Evolutionary conservation across 2,797 vertebrate species (phyloP).

Genomic region (Gallinago solitaria): DNA sequence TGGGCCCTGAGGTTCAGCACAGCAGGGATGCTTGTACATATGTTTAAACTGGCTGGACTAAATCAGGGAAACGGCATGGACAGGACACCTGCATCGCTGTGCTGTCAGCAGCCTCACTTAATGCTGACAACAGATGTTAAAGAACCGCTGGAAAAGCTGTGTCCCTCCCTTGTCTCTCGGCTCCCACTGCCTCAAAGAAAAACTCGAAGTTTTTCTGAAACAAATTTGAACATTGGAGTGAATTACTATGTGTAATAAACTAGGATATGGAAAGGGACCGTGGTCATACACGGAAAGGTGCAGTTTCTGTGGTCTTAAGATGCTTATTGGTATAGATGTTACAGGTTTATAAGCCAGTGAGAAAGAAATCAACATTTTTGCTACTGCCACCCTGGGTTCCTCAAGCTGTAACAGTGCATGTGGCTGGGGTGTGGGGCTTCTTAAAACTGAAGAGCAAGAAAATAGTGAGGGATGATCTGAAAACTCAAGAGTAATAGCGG

Average conservation of each 20-base stretch:
- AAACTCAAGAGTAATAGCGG: neutral
- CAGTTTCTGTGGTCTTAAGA: neutral
- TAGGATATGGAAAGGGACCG: neutral
- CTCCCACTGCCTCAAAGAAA: neutral
- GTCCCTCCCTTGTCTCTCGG: neutral
- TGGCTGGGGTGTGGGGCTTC: neutral
- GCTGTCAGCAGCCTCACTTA: neutral
- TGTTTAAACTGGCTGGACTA: neutral
- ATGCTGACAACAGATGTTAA: neutral
- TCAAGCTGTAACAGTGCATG: neutral
- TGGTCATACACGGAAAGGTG: neutral
- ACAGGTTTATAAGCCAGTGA: neutral
- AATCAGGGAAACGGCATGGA: neutral
- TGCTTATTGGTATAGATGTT: neutral
- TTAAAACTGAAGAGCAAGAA: neutral
- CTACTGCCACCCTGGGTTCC: neutral
- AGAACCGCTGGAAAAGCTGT: neutral
- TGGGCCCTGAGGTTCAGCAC: neutral
- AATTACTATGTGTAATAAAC: neutral
- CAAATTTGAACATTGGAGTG: neutral
- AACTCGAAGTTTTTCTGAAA: neutral
- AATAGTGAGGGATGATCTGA: neutral
- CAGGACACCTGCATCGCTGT: neutral
- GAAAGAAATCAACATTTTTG: neutral
- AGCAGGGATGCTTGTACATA: accelerated